Percentiles rank a stretch among this genome's conserved stretches.
Evolutionary conservation across 2,113 vertebrate genomes (phyloP).

Genomic region (Oreochromis spilurus): DNA sequence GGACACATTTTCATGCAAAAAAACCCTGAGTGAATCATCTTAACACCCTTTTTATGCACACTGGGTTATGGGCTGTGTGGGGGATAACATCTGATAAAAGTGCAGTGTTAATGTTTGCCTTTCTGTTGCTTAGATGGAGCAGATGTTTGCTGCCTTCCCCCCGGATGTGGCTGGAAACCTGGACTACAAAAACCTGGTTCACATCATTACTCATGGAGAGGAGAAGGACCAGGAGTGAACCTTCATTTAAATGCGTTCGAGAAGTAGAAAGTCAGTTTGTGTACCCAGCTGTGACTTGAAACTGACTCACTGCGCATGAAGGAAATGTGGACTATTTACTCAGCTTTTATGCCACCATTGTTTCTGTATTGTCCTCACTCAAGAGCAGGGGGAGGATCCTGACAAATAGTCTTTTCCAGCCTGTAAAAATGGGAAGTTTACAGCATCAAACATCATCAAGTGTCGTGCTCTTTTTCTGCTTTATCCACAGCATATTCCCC

Average conservation of each 20-base stretch:
- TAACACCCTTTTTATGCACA: neutral
- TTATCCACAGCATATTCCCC: neutral
- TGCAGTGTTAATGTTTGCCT: neutral
- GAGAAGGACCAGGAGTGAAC: slow-evolving; percentile 88
- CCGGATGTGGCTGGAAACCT: slow-evolving; percentile 90
- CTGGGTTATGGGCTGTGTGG: neutral
- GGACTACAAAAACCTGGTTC: slow-evolving; percentile 95
- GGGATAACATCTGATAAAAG: neutral
- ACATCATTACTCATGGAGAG: slow-evolving; percentile 94
- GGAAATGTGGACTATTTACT: neutral
- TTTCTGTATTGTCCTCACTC: neutral
- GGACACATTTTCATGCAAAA: neutral
- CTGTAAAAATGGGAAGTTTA: neutral
- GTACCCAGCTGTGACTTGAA: neutral
- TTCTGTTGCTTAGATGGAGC: slow-evolving; percentile 78
- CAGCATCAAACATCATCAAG: neutral
- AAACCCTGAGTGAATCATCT: neutral
- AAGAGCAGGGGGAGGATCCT: neutral
- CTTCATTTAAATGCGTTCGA: neutral
- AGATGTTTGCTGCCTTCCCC: slow-evolving; percentile 94
- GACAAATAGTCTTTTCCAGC: neutral
- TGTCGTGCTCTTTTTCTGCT: neutral
- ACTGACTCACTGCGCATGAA: neutral
- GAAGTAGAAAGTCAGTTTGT: neutral
- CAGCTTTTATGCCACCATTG: neutral